Evolutionary conservation across 2,888 invertebrate genomes (phyloP).

Genomic region (Heliconius ismenius): DNA sequence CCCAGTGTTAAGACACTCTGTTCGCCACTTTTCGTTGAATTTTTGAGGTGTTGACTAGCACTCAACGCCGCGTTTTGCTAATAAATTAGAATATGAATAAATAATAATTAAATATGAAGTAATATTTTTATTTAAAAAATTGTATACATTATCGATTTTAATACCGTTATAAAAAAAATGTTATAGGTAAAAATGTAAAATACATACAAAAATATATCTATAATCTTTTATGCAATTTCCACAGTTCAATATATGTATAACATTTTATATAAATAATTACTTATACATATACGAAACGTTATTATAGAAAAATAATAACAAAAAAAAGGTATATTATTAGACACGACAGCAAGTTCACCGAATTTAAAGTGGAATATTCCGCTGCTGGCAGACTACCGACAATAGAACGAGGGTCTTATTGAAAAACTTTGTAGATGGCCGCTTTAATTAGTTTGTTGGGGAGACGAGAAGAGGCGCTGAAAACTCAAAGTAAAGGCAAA

Average conservation of each 20-base stretch:
- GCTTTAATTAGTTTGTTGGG: conserved; percentile 65
- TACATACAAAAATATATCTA: too few relatives aligned
- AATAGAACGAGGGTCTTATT: conserved; percentile 51
- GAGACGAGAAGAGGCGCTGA: conserved; percentile 27
- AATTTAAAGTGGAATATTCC: conserved; percentile 28
- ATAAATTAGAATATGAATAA: too few relatives aligned
- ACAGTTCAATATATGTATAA: too few relatives aligned
- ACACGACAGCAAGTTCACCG: neutral
- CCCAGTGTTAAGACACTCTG: too few relatives aligned
- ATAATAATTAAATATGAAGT: too few relatives aligned
- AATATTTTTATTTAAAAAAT: neutral
- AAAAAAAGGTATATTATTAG: neutral
- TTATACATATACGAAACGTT: neutral
- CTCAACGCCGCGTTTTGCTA: too few relatives aligned
- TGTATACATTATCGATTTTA: neutral
- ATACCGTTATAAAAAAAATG: too few relatives aligned
- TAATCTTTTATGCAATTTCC: too few relatives aligned
- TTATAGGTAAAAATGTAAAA: too few relatives aligned
- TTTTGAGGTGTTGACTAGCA: too few relatives aligned
- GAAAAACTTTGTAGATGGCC: conserved; percentile 61
- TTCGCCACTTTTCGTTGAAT: too few relatives aligned
- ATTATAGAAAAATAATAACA: neutral
- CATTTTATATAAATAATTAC: too few relatives aligned
- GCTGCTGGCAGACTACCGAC: conserved; percentile 36
- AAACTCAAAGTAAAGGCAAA: conserved; percentile 25